These are phyloP conservation scores for Hypomecis atomaria DNA, from an alignment of 2,888 invertebrate species.

Conservation along the genomic window DNA sequence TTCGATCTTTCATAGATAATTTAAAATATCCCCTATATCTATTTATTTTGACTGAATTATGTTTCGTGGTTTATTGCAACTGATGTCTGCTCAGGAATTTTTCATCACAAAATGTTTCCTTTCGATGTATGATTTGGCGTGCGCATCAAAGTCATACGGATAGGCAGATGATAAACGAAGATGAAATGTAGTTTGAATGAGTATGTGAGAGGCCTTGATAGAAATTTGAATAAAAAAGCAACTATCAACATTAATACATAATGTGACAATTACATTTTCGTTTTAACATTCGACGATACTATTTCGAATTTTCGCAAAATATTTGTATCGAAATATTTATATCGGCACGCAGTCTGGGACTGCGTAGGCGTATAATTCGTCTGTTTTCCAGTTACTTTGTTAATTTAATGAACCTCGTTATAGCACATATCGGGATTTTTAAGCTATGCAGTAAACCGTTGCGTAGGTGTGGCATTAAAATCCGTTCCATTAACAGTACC, in stretches of 20 bases:
- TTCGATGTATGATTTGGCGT: constrained; percentile 38
- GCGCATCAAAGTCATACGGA: constrained; percentile 37
- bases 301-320: constrained; percentile 11
- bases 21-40: neutral
- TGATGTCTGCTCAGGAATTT: neutral
- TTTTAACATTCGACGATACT: too few relatives aligned
- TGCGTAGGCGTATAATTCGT: constrained; percentile 34
- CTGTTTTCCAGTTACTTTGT: constrained; percentile 55
- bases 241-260: neutral
- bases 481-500: constrained; percentile 59
- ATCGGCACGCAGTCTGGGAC: constrained; percentile 6
- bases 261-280: constrained; percentile 34
- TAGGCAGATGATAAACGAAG: constrained; percentile 30
- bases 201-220: constrained; percentile 40
- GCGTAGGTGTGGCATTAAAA: constrained; percentile 62
- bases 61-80: constrained; percentile 7
- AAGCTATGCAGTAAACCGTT: constrained; percentile 58
- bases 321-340: neutral
- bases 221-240: neutral
- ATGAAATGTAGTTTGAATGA: constrained; percentile 38
- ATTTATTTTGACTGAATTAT: constrained; percentile 9
- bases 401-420: constrained; percentile 58
- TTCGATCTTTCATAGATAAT: constrained; percentile 1
- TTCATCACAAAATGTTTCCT: constrained; percentile 4
- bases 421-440: constrained; percentile 45